Evolutionary conservation across 2,797 vertebrate genomes (phyloP).

Genomic region (Ctenochaetus hawaiiensis): DNA sequence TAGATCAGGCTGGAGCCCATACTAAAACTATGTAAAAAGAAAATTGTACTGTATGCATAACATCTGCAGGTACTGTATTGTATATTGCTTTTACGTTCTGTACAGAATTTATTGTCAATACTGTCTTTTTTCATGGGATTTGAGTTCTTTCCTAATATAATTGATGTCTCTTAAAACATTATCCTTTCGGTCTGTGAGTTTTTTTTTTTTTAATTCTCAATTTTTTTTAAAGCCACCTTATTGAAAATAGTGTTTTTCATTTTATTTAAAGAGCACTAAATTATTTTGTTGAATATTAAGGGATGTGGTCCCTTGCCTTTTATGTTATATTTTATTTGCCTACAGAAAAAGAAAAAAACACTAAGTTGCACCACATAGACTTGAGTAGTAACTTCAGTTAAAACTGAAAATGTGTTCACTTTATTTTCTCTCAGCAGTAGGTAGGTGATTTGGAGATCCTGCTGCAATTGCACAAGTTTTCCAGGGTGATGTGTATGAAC

Average conservation of each 20-base stretch:
- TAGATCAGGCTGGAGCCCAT: slow-evolving; percentile 86
- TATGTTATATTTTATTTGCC: slow-evolving; percentile 77
- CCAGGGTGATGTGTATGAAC: slow-evolving; percentile 77
- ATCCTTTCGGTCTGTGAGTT: slow-evolving; percentile 75
- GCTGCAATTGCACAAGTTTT: slow-evolving; percentile 84
- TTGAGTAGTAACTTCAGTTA: slow-evolving; percentile 76
- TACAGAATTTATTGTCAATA: slow-evolving; percentile 90
- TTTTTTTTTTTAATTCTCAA: slow-evolving; percentile 65
- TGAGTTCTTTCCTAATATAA: slow-evolving; percentile 87
- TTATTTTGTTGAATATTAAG: slow-evolving; percentile 83
- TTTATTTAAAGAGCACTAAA: slow-evolving; percentile 84
- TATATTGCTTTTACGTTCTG: slow-evolving; percentile 95
- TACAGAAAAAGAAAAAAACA: slow-evolving; percentile 62
- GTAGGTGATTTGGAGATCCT: slow-evolving; percentile 62
- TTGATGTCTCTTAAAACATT: slow-evolving; percentile 82
- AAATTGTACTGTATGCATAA: slow-evolving; percentile 97
- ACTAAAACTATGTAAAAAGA: slow-evolving; percentile 90
- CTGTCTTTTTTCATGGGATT: slow-evolving; percentile 86
- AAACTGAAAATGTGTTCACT: slow-evolving; percentile 81
- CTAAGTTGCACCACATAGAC: slow-evolving; percentile 76
- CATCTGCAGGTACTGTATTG: slow-evolving; percentile 94
- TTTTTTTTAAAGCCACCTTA: slow-evolving; percentile 71
- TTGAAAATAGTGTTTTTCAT: slow-evolving; percentile 82
- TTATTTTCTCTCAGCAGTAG: slow-evolving; percentile 79
- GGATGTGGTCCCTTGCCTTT: slow-evolving; percentile 78